These are phyloP conservation scores for Anolis apletophallus DNA, from an alignment of 2,797 vertebrate species.

Conservation along the genomic window DNA sequence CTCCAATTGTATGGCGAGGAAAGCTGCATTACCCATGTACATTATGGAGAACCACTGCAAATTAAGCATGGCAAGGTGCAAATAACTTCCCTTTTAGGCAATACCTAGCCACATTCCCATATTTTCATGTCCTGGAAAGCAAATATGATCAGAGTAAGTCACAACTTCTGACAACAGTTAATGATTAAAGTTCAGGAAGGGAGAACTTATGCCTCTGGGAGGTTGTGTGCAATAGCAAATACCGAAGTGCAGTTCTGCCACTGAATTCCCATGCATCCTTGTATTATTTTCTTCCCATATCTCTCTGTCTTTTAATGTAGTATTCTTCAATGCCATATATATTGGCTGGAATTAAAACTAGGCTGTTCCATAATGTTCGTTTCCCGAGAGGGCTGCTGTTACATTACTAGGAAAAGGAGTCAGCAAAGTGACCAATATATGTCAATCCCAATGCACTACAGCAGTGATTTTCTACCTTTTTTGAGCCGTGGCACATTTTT, in stretches of 20 bases:
- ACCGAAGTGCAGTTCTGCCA: not conserved
- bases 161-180: constrained; percentile 10
- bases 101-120: not conserved
- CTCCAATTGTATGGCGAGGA: not conserved
- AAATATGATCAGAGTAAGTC: not conserved
- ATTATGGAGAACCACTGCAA: not conserved
- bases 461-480: too few species aligned
- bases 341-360: too few species aligned
- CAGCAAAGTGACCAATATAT: too few species aligned
- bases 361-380: too few species aligned
- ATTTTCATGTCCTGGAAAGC: not conserved
- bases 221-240: not conserved
- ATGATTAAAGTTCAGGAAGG: not conserved
- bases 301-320: not conserved
- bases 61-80: not conserved
- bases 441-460: too few species aligned
- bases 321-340: not conserved
- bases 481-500: too few species aligned
- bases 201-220: not conserved
- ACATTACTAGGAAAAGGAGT: too few species aligned
- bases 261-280: not conserved
- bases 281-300: not conserved
- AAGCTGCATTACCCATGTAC: not conserved
- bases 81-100: not conserved
- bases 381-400: too few species aligned